A percentile compares a stretch with the other conserved stretches of the same genome.
Evolutionary conservation across 2,113 vertebrate species (phyloP).

Genomic region (Ochotona curzoniae): DNA sequence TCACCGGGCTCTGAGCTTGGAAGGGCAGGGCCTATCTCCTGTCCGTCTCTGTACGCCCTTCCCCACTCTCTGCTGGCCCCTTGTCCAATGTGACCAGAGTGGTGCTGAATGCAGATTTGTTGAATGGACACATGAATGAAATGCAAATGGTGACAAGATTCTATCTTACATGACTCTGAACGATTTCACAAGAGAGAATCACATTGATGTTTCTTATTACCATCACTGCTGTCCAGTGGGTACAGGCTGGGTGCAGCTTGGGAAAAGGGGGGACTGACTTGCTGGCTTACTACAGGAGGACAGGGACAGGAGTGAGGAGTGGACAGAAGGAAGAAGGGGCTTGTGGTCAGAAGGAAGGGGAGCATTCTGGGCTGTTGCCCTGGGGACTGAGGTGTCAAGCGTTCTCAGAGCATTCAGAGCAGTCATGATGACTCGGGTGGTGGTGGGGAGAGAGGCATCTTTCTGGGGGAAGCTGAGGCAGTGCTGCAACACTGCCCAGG

Average conservation of each 20-base stretch:
- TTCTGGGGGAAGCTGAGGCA: background rate
- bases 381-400: background rate
- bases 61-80: background rate
- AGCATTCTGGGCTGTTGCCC: background rate
- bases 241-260: background rate
- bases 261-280: conserved; percentile 11
- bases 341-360: background rate
- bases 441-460: background rate
- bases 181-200: conserved; percentile 50
- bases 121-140: conserved; percentile 81
- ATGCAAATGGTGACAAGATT: conserved; percentile 78
- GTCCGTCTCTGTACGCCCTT: background rate
- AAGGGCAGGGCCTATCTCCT: background rate
- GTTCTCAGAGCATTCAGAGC: conserved; percentile 8
- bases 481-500: background rate
- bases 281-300: background rate
- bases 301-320: background rate
- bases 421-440: background rate
- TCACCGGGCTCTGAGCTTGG: background rate
- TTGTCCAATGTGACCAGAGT: conserved; percentile 34
- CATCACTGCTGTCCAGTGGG: background rate
- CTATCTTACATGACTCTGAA: conserved; percentile 56
- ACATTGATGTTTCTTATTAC: background rate
- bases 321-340: background rate
- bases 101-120: conserved; percentile 53